Base-by-base conservation (phyloP, 2,797 vertebrate species). In the Neosalanx taihuensis region DNA sequence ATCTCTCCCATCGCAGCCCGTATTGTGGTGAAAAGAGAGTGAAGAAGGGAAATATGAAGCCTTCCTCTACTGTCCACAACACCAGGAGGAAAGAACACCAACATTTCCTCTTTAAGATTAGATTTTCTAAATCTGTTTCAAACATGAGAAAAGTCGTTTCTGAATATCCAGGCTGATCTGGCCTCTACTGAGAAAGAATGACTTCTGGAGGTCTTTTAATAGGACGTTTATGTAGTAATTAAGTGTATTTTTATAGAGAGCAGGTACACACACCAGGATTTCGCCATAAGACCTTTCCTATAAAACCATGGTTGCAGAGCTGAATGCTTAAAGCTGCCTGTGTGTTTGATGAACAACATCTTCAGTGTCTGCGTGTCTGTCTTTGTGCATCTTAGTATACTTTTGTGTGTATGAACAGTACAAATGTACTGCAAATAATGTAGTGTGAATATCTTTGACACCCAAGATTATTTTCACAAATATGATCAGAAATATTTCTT, bases 1-100 rank as follows among this genome's bases (percentile, higher is more conserved):
- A 90, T 87, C 67, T 81, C 81, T 86, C 87, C 87, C 78, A 87
- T 88, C 87, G 86, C 79, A 76, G 82, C 81, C 83, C 72, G 41
- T 78, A 84, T 86, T 82, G 81, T 69, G 63, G 84, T 78, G 85
- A 67, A 62, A 81, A 74, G 81, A 78, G 3, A 79, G 85, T 87
- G 81, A 77, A 77, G 83, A 84, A 81, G 74, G 78, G 84, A 77
- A 78, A 71, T 51, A 79, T 70, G 75, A 73, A 87, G 83, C 73
- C 76, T 74, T 83, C 84, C 76, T 81, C 83, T 84, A 63, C 76
- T 64, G 68, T 83, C 82, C 83, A 83, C 83, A 78, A 73, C 69
- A 58, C 56, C 3, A 67, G 86, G 72, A 77, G 85, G 83, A 80
- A 41, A 77, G 56, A 57, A 30, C 76, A 37, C 72, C 67, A 64